Evolutionary conservation across 2,113 vertebrate species (phyloP).

Genomic region (Gymnogyps californianus): DNA sequence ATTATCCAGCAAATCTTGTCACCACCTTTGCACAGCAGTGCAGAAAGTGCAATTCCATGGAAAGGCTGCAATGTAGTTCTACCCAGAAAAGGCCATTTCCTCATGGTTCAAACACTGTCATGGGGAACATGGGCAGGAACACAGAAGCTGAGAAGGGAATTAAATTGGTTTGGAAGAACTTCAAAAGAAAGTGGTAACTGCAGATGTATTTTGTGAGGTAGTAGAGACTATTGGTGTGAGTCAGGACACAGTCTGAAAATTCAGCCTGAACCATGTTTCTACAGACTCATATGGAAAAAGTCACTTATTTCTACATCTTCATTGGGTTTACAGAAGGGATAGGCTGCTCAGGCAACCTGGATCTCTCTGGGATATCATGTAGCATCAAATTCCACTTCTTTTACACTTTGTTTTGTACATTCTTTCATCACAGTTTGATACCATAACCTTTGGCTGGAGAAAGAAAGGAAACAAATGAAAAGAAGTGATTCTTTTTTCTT

Average conservation of each 20-base stretch:
- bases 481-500: not conserved
- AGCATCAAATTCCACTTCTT: not conserved
- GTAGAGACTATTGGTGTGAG: not conserved
- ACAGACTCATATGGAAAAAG: not conserved
- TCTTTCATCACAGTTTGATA: not conserved
- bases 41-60: not conserved
- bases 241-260: not conserved
- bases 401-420: not conserved
- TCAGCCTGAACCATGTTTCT: not conserved
- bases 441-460: not conserved
- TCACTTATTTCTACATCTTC: not conserved
- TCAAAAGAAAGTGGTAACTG: not conserved
- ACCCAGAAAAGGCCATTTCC: not conserved
- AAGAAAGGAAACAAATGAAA: not conserved
- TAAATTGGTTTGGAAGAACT: not conserved
- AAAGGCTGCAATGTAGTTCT: not conserved
- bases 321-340: not conserved
- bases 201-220: not conserved
- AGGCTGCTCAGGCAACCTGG: not conserved
- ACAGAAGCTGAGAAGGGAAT: not conserved
- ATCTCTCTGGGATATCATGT: not conserved
- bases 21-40: not conserved
- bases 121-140: not conserved
- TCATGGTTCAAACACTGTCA: not conserved
- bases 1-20: not conserved